A percentile compares a stretch with the other conserved stretches of the same genome.
These are phyloP conservation scores for Ctenicera cuprea DNA, from an alignment of 2,888 invertebrate genomes.

Conservation along the genomic window DNA sequence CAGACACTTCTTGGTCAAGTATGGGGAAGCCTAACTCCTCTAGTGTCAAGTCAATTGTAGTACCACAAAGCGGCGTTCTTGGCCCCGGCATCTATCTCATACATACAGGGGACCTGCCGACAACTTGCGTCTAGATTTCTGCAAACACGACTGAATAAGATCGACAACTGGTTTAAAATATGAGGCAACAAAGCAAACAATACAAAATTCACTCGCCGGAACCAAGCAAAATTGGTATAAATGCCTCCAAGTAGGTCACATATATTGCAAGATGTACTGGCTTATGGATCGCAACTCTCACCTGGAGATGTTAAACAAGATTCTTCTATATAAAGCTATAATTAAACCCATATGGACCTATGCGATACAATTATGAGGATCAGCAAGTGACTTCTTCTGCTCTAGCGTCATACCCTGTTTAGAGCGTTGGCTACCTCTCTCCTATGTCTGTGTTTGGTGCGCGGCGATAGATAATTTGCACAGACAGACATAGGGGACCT, in stretches of 20 bases:
- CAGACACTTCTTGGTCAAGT: not conserved
- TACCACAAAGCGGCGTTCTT: not conserved
- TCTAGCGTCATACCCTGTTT: too few species aligned
- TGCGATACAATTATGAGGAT: not conserved
- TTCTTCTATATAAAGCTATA: not conserved
- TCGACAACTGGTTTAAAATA: too few species aligned
- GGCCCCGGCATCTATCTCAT: not conserved
- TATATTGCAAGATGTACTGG: not conserved
- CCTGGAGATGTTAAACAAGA: not conserved
- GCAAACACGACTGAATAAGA: too few species aligned
- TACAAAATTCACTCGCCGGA: too few species aligned
- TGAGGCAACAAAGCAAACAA: too few species aligned
- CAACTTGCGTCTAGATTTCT: too few species aligned
- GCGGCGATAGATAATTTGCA: too few species aligned
- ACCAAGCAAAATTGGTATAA: not conserved
- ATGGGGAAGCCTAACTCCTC: not conserved
- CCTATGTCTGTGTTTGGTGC: too few species aligned
- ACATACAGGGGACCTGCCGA: not conserved
- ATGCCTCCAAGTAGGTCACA: not conserved
- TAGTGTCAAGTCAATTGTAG: too few species aligned
- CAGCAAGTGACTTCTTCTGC: slow-evolving; percentile 3
- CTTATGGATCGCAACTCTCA: not conserved
- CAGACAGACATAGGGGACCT: too few species aligned
- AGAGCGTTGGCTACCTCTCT: too few species aligned
- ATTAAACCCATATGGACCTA: too few species aligned